phyloP scores from a whole-genome alignment of 2,797 vertebrate species.

The Schizothorax lantsangensis region DNA sequence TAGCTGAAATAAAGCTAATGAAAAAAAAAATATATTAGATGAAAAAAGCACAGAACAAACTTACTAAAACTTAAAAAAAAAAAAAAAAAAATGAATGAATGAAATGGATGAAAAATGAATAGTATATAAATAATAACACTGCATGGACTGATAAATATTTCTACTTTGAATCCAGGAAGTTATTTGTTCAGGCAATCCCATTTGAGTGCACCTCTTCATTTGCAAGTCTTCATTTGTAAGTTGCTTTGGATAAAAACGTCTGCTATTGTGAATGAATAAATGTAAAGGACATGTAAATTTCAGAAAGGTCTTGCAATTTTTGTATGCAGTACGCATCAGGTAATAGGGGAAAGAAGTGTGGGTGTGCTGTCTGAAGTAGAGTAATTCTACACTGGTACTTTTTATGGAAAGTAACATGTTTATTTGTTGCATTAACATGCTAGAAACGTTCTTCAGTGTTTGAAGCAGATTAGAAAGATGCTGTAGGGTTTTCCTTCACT shows the following conservation, averaged over 20 bases:
- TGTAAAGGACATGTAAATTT: constrained; percentile 13
- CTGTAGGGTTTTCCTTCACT: background rate
- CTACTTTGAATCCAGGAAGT: background rate
- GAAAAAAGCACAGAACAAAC: background rate
- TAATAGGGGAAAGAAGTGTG: background rate
- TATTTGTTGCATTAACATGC: background rate
- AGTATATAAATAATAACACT: background rate
- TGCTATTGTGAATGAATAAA: background rate
- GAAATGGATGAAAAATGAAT: background rate
- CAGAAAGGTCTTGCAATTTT: constrained; percentile 1
- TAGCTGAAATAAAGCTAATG: background rate
- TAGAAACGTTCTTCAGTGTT: background rate
- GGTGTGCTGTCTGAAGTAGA: background rate
- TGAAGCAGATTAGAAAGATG: background rate
- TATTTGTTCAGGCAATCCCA: background rate
- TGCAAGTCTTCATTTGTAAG: constrained; percentile 13
- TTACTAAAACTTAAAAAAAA: background rate
- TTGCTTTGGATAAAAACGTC: constrained; percentile 8
- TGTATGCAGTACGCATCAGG: background rate
- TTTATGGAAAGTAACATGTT: background rate
- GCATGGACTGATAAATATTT: background rate
- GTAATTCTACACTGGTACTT: background rate
- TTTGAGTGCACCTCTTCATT: background rate
- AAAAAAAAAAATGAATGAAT: too few relatives aligned
- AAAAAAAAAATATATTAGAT: background rate